Evolutionary conservation across 2,113 vertebrate genomes (phyloP).

Genomic region (Anhinga anhinga): DNA sequence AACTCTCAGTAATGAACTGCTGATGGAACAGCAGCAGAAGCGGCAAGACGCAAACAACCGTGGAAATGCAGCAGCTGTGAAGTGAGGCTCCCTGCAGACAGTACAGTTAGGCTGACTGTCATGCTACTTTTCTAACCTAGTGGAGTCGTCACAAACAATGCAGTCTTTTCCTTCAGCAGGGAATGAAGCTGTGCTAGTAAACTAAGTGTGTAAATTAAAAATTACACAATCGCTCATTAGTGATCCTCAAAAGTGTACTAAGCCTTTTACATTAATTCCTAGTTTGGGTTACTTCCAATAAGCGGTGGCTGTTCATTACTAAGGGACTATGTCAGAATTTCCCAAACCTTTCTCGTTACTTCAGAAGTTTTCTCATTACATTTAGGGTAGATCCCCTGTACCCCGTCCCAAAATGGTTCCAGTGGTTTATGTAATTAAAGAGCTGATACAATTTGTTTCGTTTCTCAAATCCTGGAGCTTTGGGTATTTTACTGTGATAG

Average conservation of each 20-base stretch:
- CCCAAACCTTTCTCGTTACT: conserved; percentile 58
- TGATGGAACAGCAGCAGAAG: not conserved
- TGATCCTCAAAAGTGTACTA: not conserved
- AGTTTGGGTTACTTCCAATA: not conserved
- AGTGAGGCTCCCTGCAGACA: not conserved
- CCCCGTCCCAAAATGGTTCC: conserved; percentile 92
- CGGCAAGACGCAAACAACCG: not conserved
- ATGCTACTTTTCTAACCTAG: not conserved
- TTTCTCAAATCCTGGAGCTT: conserved; percentile 84
- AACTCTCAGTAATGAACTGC: not conserved
- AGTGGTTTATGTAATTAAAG: conserved; percentile 94
- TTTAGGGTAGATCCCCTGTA: conserved; percentile 85
- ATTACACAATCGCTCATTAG: not conserved
- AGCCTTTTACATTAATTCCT: not conserved
- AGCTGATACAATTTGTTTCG: conserved; percentile 90
- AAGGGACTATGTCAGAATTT: not conserved
- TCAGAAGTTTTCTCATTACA: conserved; percentile 84
- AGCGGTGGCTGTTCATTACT: not conserved
- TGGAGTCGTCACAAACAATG: not conserved
- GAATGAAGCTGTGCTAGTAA: not conserved
- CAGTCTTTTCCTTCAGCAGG: not conserved
- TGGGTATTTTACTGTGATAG: conserved; percentile 88
- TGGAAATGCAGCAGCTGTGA: not conserved
- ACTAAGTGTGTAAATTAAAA: not conserved
- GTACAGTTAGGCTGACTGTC: not conserved